Evolutionary conservation across 2,888 invertebrate species (phyloP).

Genomic region (Drosophila incognita): DNA sequence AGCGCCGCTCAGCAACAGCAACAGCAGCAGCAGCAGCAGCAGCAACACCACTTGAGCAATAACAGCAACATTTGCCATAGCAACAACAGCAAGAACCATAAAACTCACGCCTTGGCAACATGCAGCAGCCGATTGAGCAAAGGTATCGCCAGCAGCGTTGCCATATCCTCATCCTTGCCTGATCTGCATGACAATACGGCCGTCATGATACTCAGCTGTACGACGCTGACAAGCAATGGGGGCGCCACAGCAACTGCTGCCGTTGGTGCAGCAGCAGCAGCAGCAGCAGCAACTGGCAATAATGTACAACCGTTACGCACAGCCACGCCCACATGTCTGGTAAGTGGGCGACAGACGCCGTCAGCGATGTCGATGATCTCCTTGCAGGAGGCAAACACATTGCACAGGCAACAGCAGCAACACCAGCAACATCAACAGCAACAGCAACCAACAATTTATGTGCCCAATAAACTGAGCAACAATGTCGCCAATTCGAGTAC

Average conservation of each 20-base stretch:
- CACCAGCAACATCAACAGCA: constrained; percentile 43
- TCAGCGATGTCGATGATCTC: constrained; percentile 79
- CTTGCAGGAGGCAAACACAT: constrained; percentile 73
- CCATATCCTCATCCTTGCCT: constrained; percentile 84
- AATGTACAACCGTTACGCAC: constrained; percentile 66
- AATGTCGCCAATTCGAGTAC: constrained; percentile 52
- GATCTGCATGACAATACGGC: constrained; percentile 84
- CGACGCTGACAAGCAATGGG: constrained; percentile 79
- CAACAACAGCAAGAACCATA: constrained; percentile 33
- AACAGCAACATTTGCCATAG: constrained; percentile 35
- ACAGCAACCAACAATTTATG: constrained; percentile 64
- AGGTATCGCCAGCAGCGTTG: constrained; percentile 74
- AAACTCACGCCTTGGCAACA: constrained; percentile 53
- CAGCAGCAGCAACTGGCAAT: constrained; percentile 40
- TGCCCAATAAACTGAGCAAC: constrained; percentile 58
- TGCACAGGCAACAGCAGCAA: constrained; percentile 48
- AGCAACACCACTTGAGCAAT: constrained; percentile 20
- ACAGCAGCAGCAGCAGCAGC: constrained; percentile 33
- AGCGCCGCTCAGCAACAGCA: constrained; percentile 57
- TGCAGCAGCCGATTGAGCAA: constrained; percentile 77
- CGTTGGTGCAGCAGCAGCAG: constrained; percentile 42
- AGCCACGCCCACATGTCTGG: constrained; percentile 68
- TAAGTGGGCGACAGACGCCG: constrained; percentile 80
- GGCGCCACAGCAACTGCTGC: constrained; percentile 56
- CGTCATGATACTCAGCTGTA: constrained; percentile 85